Conservation (phyloP, 2,797 vertebrate species). For the Tadarida brasiliensis region DNA sequence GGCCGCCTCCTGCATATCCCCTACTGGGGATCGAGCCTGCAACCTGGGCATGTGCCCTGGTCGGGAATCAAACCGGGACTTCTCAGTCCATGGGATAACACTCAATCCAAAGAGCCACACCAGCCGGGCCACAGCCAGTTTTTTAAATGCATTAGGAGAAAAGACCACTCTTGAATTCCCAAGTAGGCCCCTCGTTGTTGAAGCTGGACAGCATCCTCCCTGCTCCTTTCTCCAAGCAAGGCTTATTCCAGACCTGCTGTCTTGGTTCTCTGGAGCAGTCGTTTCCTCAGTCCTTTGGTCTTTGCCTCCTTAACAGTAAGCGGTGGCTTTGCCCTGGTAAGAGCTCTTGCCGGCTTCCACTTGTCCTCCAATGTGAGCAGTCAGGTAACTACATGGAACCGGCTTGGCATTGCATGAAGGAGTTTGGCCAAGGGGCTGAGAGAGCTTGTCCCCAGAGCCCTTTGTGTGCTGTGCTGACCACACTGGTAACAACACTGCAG, state of each 20-base stretch:
- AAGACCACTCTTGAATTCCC: neutral
- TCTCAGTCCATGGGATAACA: too few relatives aligned
- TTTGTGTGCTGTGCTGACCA: conserved; percentile 61
- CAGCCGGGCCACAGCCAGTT: neutral
- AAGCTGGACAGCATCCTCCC: neutral
- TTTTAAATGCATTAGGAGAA: conserved; percentile 31
- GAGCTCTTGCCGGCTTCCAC: conserved; percentile 65
- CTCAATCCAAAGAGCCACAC: too few relatives aligned
- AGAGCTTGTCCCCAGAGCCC: conserved; percentile 54
- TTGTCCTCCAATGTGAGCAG: conserved; percentile 54
- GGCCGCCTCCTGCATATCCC: too few relatives aligned
- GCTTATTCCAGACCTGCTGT: neutral
- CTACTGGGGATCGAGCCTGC: too few relatives aligned
- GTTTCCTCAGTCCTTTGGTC: conserved; percentile 67
- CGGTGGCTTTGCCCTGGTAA: neutral
- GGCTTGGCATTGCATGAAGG: conserved; percentile 56
- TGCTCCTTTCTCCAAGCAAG: conserved; percentile 10
- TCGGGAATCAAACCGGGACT: too few relatives aligned
- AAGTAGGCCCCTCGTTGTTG: neutral
- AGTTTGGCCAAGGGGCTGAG: conserved; percentile 6
- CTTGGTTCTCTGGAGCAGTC: neutral
- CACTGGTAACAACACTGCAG: neutral
- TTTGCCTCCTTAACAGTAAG: conserved; percentile 64
- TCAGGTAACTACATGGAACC: conserved; percentile 59
- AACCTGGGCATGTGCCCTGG: too few relatives aligned